Evolutionary conservation across 2,888 invertebrate species (phyloP), one percentile per base, ranked within the genome.

Genomic region (Limnephilus auricula): DNA sequence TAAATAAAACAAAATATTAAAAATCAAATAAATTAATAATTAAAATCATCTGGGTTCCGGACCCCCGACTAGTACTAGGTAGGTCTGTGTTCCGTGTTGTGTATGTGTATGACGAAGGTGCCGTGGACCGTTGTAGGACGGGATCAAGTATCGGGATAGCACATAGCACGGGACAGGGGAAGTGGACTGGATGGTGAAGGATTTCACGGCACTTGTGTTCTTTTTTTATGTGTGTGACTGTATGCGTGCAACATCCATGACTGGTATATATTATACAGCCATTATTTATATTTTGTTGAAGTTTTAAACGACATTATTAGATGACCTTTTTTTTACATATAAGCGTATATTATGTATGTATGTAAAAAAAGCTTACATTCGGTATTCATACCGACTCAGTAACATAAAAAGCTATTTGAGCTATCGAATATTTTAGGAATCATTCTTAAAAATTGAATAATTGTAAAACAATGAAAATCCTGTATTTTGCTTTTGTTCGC

Each of bases 61-160:
- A 65, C 65, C 25, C 5, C 50, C 18, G 15, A 4, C 50, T 6
- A 25, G 6, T 25, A 9, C 65, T 65, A 65, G 65, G n/a, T 65
- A 65, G 65, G 65, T 65, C 25, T 9, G 25, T 65, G 25, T 65
- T 65, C 65, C 25, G 9, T 65, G 25, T 65, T 65, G 90, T 90
- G 83, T 34, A 31, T 18, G 86, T 65, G 88, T 92, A 92, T 92
- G 92, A 92, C 90, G 92, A 83, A 92, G 90, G 82, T 89, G 89
- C 86, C 40, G 50, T 79, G 84, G 84, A 65, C 65, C 65, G 65
- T 25, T 65, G 65, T 65, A 65, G 65, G 65, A n/a, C 80, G 30
- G 37, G 40, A 34, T n/a, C 37, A 50, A 90, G 65, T 45, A 89
- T 84, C 40, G 40, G 85, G 37, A 10, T 9, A n/a, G 40, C 32